Evolutionary conservation across 2,888 invertebrate genomes (phyloP), one percentile per base, ranked within the genome.

Genomic region (Tipula lateralis): DNA sequence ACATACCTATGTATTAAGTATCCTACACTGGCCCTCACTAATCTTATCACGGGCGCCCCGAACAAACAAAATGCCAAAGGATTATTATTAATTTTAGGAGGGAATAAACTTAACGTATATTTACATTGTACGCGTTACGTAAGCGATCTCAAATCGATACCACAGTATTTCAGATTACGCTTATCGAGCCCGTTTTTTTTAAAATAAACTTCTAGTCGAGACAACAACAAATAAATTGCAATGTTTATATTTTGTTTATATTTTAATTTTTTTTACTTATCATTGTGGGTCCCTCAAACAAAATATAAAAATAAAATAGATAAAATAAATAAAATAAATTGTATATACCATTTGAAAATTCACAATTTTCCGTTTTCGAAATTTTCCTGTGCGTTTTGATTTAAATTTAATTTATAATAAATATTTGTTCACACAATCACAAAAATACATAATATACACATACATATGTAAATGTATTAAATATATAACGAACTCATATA

Each of bases 351-450:
- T 66, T 66, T 50, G 16, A 50, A 66, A 66, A 66, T 12, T 66
- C 66, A 66, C 66, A 66, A 66, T 7, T 19, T 66, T 66, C 24
- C 66, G 24, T 66, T 19, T 66, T 66, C 19, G 9, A 66, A n/a
- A 66, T 66, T 24, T 66, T 66, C 66, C 66, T 66, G 66, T 66
- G 66, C 66, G 19, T 19, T 66, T 66, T 66, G 66, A 0, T 66
- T 66, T 9, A 66, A 66, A 66, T 66, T 24, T 66, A 50, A 50
- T 50, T 50, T 50, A 50, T 66, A n/a, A n/a, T n/a, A n/a, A n/a
- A n/a, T n/a, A 50, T 50, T 24, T 66, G 24, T 66, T 66, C 66
- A 66, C 66, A 66, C 66, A 66, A 66, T 66, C 66, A 66, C 66
- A 66, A 13, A 24, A 24, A 66, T 24, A 66, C 66, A 39, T 39